A percentile compares a stretch with the other conserved stretches of the same genome.
Evolutionary conservation across 92 coral and sea anemone species (phyloP).

Genomic region (Pocillopora meandrina): DNA sequence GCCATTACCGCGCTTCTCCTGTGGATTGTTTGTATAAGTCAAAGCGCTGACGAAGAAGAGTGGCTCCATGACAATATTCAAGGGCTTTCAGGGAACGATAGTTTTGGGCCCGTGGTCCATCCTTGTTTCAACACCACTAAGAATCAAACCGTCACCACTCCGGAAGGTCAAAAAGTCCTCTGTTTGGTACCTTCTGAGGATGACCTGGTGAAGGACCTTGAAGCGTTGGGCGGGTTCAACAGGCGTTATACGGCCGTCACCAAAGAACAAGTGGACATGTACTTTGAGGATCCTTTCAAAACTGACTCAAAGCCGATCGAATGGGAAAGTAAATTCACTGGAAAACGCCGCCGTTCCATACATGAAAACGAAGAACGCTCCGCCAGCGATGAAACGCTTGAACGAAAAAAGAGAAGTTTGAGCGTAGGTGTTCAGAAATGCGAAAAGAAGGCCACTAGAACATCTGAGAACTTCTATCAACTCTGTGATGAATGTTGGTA

Average conservation of each 20-base stretch:
- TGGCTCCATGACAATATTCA: background rate
- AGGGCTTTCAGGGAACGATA: background rate
- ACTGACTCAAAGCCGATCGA: slow-evolving; percentile 6
- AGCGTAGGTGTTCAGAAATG: slow-evolving; percentile 12
- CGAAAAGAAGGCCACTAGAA: background rate
- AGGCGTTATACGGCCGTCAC: slow-evolving; percentile 20
- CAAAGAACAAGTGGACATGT: background rate
- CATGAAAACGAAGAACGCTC: background rate
- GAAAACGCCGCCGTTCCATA: slow-evolving; percentile 25
- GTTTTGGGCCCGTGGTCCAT: background rate
- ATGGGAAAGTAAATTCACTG: slow-evolving; percentile 3
- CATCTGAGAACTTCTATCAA: background rate
- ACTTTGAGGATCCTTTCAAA: slow-evolving; percentile 28
- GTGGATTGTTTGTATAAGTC: background rate
- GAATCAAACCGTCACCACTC: slow-evolving; percentile 24
- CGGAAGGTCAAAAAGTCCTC: slow-evolving; percentile 27
- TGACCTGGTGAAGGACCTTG: slow-evolving; percentile 1
- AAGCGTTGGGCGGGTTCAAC: slow-evolving; percentile 30
- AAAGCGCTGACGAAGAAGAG: background rate
- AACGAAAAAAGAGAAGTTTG: background rate
- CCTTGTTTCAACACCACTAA: slow-evolving; percentile 29
- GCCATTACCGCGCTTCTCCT: background rate
- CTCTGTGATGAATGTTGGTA: slow-evolving; percentile 39
- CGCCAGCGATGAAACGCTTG: background rate
- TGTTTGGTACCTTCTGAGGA: slow-evolving; percentile 36